Base-by-base conservation (phyloP, 2,888 invertebrate genomes). In the Sphaerophoria taeniata region DNA sequence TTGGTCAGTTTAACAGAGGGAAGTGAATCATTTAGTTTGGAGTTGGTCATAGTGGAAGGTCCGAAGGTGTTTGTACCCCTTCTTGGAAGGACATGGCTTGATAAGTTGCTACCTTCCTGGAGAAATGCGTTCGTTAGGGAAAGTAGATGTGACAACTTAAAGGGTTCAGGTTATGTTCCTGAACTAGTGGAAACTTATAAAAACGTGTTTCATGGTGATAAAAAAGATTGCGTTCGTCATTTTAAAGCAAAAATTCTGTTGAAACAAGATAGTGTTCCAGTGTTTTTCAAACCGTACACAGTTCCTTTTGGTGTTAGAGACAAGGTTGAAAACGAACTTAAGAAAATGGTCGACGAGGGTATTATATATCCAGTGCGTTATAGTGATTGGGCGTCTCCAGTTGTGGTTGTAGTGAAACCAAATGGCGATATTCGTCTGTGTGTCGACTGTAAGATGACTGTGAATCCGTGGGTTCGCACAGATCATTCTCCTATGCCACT, bases 361-460 rank as follows among this genome's bases (percentile, higher is more conserved):
- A 16, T 51, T 12, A 11, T 51, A 53, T 49, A 49, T 49, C 58
- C 58, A 4, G 65, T 77, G 33, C 11, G 33, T 34, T 55, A 71
- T 34, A 70, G 65, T 14, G 34, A 75, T 14, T 81, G 77, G 65
- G 77, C 77, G 14, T 73, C 77, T 6, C 74, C 80, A 9, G 70
- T 81, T 16, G 86, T 78, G 16, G 45, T 60, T n/a, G 79, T 73
- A 16, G 16, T 24, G 65, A 83, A 87, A 60, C 49, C 77, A 0
- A 61, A 80, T 43, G 77, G 72, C 4, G 33, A 51, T 39, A 67
- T 82, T 14, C 43, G 78, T 6, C 43, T 82, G 14, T 24, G 24
- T 24, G 24, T 24, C 24, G 24, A 24, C 24, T 24, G 24, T 24
- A 24, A 24, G 24, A 24, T 53, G 11, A 61, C 51, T 1, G 39